phyloP scores from a whole-genome alignment of 2,797 vertebrate genomes.

The Anabacerthia variegaticeps region DNA sequence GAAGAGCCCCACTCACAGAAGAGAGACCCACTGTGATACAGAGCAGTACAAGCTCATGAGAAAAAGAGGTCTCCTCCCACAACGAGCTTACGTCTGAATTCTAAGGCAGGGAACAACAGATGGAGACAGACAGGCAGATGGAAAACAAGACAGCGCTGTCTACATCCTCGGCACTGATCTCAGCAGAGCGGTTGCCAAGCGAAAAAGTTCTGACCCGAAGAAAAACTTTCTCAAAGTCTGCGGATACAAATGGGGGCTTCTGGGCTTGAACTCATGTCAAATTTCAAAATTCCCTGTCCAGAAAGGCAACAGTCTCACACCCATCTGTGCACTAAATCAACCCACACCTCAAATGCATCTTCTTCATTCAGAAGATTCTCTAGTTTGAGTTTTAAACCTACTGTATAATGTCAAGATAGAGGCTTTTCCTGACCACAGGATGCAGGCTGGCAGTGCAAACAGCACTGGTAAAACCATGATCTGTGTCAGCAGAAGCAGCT shows the following conservation, averaged over 20 bases:
- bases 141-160: slow-evolving; percentile 55
- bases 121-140: slow-evolving; percentile 64
- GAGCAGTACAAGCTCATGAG: not conserved
- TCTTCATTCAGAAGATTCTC: not conserved
- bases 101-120: slow-evolving; percentile 54
- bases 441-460: not conserved
- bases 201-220: slow-evolving; percentile 36
- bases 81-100: slow-evolving; percentile 30
- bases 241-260: not conserved
- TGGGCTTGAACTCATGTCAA: not conserved
- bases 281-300: not conserved
- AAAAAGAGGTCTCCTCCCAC: slow-evolving; percentile 36
- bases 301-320: not conserved
- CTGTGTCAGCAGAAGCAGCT: not conserved
- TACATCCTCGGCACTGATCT: slow-evolving; percentile 38
- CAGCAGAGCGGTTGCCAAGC: slow-evolving; percentile 12
- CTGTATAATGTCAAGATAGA: not conserved
- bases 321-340: not conserved
- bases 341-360: not conserved
- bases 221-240: slow-evolving; percentile 25
- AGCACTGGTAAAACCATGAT: not conserved
- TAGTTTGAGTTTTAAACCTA: not conserved
- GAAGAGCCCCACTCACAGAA: not conserved
- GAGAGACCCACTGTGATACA: not conserved
- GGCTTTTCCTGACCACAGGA: not conserved